Evolutionary conservation across 2,888 invertebrate species (phyloP), one percentile per base, ranked within the genome.

Genomic region (Adelphocoris suturalis): DNA sequence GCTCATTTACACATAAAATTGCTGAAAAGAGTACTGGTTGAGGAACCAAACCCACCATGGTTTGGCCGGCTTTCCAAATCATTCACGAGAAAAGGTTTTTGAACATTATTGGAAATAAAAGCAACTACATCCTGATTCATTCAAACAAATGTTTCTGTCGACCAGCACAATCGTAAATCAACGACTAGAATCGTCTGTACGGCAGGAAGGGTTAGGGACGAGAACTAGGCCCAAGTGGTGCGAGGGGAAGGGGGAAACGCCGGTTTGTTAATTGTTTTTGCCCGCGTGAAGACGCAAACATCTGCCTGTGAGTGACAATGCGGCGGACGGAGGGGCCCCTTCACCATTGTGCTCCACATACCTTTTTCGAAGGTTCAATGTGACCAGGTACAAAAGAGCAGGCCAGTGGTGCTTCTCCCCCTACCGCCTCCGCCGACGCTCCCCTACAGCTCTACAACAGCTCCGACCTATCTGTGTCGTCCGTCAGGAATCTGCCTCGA

Each of bases 231-330:
- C 27, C 57, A 23, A 16, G 57, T 48, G 55, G 27, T 14, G n/a
- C 52, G 55, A 84, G 84, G 57, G 84, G 82, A 48, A 14, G 84
- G 19, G 47, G 85, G 46, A 27, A 48, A 81, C 86, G 57, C 68
- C 61, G 88, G 48, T 88, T 88, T 61, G 82, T 89, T 84, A 84
- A 89, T 89, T 89, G 89, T 89, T 89, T 89, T 89, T 89, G 84
- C 89, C 61, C 76, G 89, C 57, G 89, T 89, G 89, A 89, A 68
- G 89, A 84, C 84, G 78, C 84, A 89, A 86, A 89, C 89, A 89
- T 89, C 89, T 89, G 89, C 89, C 75, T 37, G 89, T 68, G 48
- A 81, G 81, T 81, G 81, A 81, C 81, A 81, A 81, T 81, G 81
- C 81, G 37, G 46, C 23, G 47, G 48, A 23, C 37, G 46, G 81